Conservation (phyloP, 2,888 invertebrate species). For the Athripsodes cinereus region DNA sequence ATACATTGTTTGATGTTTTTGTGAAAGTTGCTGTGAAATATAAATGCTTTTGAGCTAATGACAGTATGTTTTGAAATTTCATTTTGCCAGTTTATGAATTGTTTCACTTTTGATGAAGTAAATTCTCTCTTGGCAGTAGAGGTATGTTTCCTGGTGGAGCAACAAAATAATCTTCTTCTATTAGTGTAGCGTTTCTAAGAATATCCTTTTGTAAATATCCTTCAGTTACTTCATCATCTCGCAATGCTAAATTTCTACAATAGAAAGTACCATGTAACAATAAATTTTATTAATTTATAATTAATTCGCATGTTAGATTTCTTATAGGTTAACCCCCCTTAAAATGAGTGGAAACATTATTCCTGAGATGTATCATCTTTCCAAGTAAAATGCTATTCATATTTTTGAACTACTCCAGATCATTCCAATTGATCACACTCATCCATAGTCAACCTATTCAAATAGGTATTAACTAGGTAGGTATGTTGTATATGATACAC, state of each 20-base stretch:
- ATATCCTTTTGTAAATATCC: constrained; percentile 63
- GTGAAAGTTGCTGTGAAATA: constrained; percentile 20
- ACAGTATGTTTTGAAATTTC: constrained; percentile 24
- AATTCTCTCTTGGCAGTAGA: constrained; percentile 45
- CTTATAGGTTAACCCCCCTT: no score
- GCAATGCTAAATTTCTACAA: constrained; percentile 58
- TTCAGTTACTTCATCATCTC: constrained; percentile 64
- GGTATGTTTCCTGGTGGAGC: constrained; percentile 85
- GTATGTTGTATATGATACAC: no score
- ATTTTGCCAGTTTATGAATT: constrained; percentile 4
- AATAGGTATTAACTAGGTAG: no score
- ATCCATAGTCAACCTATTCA: no score
- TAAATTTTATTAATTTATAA: no score
- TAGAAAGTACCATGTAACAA: constrained; percentile 6
- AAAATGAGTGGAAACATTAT: no score
- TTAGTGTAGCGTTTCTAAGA: constrained; percentile 64
- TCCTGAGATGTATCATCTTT: no score
- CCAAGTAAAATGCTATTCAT: no score
- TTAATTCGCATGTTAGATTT: no score
- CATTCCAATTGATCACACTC: no score
- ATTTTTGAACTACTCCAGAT: no score
- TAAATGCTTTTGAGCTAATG: constrained; percentile 26
- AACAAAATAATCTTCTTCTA: constrained; percentile 87
- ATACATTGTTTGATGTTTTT: constrained; percentile 13
- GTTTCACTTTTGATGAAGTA: constrained; percentile 31